Base-by-base conservation (phyloP, 1,140 invertebrate genomes). In the Aphis craccivora region DNA sequence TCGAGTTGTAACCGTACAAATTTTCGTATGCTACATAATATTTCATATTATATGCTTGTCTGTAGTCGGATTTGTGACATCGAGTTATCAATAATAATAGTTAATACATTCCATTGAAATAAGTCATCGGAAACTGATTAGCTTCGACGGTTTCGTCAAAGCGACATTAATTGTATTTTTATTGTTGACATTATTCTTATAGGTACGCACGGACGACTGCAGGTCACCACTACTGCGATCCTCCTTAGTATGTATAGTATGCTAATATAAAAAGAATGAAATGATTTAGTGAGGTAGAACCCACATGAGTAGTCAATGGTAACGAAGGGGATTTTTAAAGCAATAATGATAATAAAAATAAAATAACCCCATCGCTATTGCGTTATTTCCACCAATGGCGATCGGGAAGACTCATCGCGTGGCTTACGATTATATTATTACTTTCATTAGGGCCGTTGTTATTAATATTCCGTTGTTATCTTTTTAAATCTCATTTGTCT, bases 391-490 rank as follows among this genome's bases (percentile, higher is more conserved):
- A 55, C 88, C 45, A 88, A 51, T 76, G 60, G 6, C 60, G 3
- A 76, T n/a, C 86, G 45, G 48, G 23, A 53, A 53, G 0, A 37
- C 22, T 76, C n/a, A n/a, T n/a, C 60, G 60, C 9, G 60, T 76
- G 30, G 30, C 18, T n/a, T 76, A 76, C 14, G 30, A 76, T 76
- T 76, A 76, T 76, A 76, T n/a, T 35, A 76, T 76, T n/a, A n/a
- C 60, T 76, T 11, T n/a, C 60, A 67, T 67, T 22, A 22, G 2
- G 22, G 22, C 3, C 40, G 23, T 23, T 25, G 30, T 89, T 37
- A 89, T 89, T 89, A 53, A 53, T 53, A 53, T 89, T 89, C 48
- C 20, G 87, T 53, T 89, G 86, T 88, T 45, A 88, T 45, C 86
- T 48, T 48, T 87, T n/a, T n/a, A 35, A 35, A 76, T 30, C 30